Evolutionary conservation across 2,888 invertebrate genomes (phyloP).

Genomic region (Cryptocheilus praepositus): DNA sequence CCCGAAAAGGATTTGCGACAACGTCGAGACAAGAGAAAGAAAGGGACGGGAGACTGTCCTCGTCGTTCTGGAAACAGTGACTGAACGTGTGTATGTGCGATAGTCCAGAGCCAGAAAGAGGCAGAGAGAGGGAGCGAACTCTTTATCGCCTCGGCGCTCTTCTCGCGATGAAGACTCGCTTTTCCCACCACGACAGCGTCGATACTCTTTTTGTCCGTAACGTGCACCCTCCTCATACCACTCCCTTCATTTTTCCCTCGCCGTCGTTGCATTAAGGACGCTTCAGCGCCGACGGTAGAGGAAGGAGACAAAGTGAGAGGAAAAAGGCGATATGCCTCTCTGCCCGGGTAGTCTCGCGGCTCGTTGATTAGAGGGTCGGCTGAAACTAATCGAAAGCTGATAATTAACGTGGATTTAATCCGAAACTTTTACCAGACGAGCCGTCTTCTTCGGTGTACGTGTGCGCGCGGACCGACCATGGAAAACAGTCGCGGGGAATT

Average conservation of each 20-base stretch:
- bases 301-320: slow-evolving; percentile 4
- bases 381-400: slow-evolving; percentile 33
- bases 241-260: slow-evolving; percentile 18
- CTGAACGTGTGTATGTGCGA: neutral
- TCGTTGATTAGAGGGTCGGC: neutral
- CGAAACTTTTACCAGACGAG: too few relatives aligned
- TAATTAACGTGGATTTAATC: slow-evolving; percentile 44
- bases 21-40: slow-evolving; percentile 27
- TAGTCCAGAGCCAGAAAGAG: too few relatives aligned
- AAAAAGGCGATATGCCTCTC: slow-evolving; percentile 4
- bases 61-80: slow-evolving; percentile 2
- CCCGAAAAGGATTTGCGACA: slow-evolving; percentile 54
- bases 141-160: slow-evolving; percentile 37
- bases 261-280: slow-evolving; percentile 38
- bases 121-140: slow-evolving; percentile 9
- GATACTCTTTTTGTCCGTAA: slow-evolving; percentile 43
- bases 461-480: neutral
- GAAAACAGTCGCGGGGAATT: too few relatives aligned
- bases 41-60: neutral
- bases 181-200: slow-evolving; percentile 43
- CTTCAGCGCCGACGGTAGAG: slow-evolving; percentile 29
- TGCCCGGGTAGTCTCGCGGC: slow-evolving; percentile 10
- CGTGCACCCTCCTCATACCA: slow-evolving; percentile 16
- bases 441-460: neutral
- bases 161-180: slow-evolving; percentile 42